These are phyloP conservation scores for Gibbula magus DNA, from an alignment of 2,888 invertebrate genomes.

Conservation along the genomic window DNA sequence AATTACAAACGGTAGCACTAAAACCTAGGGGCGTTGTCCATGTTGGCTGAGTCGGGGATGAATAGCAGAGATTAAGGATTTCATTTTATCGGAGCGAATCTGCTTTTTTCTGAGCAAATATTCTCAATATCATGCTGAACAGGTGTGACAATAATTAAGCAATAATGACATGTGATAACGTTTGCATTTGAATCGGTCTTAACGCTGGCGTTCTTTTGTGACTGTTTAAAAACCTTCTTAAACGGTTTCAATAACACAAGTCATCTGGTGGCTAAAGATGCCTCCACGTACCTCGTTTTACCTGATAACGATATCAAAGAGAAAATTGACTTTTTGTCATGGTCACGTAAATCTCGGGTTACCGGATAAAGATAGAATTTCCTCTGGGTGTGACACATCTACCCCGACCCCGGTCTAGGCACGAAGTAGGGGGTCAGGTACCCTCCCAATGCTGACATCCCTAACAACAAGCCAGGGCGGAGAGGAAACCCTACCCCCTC, in stretches of 20 bases:
- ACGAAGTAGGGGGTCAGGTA: conserved; percentile 11
- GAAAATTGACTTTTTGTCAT: conserved; percentile 28
- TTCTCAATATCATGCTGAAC: neutral
- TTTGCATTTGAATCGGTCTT: neutral
- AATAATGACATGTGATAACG: conserved; percentile 8
- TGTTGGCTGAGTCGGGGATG: too few relatives aligned
- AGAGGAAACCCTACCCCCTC: neutral
- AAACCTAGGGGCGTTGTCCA: too few relatives aligned
- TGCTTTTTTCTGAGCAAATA: neutral
- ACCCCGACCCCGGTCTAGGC: conserved; percentile 7
- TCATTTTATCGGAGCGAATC: neutral
- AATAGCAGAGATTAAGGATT: too few relatives aligned
- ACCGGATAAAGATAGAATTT: conserved; percentile 21
- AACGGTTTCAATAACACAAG: conserved; percentile 16
- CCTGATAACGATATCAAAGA: conserved; percentile 19
- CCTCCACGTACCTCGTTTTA: neutral
- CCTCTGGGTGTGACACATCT: neutral
- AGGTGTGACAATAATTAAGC: neutral
- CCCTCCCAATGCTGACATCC: neutral
- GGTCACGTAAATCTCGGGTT: conserved; percentile 23
- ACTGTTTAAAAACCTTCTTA: neutral
- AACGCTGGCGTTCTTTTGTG: neutral
- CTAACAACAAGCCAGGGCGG: conserved; percentile 3
- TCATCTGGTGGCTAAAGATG: conserved; percentile 12
- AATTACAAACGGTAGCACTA: too few relatives aligned